A percentile compares a stretch with the other conserved stretches of the same genome.
phyloP scores from a whole-genome alignment of 2,113 vertebrate species.

The Scopus umbretta region DNA sequence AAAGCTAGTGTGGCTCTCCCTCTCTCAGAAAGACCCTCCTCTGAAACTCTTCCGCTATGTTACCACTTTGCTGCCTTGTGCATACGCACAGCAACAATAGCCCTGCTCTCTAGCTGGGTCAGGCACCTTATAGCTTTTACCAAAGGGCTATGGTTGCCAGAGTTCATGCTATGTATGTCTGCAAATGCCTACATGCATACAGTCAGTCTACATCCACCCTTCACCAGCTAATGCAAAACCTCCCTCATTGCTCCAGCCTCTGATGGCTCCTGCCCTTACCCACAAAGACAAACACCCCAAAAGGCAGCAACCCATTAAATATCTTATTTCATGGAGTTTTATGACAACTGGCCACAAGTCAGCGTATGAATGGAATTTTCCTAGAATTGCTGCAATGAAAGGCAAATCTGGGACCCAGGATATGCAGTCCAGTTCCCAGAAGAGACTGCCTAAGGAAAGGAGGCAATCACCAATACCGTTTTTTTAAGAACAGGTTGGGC shows the following conservation, averaged over 20 bases:
- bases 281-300: background rate
- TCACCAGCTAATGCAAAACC: background rate
- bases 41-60: background rate
- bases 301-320: background rate
- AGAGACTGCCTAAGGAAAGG: background rate
- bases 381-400: background rate
- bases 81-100: background rate
- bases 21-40: background rate
- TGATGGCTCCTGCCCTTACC: background rate
- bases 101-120: background rate
- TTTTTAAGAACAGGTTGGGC: background rate
- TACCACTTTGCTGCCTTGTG: background rate
- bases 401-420: background rate
- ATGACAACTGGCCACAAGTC: background rate
- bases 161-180: rapidly evolving
- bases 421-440: background rate
- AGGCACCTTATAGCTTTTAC: background rate
- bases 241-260: background rate
- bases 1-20: background rate
- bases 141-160: background rate
- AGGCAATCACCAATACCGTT: background rate
- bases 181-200: background rate
- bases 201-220: background rate
- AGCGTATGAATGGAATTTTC: background rate
- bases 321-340: background rate